A percentile compares a stretch with the other conserved stretches of the same genome.
These are phyloP conservation scores for Excalfactoria chinensis DNA, from an alignment of 2,113 vertebrate genomes.

Conservation along the genomic window DNA sequence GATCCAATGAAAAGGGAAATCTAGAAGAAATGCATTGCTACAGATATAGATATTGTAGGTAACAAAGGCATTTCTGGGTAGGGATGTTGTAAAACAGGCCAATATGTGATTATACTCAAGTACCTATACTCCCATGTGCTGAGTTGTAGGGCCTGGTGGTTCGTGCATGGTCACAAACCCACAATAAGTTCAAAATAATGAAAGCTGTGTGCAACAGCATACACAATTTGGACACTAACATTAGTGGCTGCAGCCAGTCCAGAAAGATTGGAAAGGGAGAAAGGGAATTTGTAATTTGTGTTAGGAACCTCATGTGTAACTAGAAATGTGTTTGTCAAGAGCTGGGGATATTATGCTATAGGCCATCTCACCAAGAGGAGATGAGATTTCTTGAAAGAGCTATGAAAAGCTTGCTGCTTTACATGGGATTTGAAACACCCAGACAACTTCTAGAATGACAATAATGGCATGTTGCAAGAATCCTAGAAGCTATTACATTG, in stretches of 20 bases:
- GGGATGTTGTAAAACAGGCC: not conserved
- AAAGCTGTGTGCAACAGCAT: accelerated
- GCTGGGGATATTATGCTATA: not conserved
- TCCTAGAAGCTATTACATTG: not conserved
- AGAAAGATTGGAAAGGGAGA: not conserved
- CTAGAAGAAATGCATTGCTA: not conserved
- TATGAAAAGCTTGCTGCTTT: not conserved
- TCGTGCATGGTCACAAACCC: not conserved
- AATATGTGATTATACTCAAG: not conserved
- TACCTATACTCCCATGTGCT: not conserved
- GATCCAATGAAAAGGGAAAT: not conserved
- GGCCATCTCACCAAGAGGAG: not conserved
- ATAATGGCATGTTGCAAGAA: not conserved
- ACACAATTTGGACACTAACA: not conserved
- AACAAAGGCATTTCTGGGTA: not conserved
- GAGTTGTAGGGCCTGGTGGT: not conserved
- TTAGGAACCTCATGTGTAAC: not conserved
- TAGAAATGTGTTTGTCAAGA: not conserved
- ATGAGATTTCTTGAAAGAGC: not conserved
- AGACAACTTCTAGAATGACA: not conserved
- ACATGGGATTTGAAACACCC: not conserved
- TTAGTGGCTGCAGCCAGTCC: not conserved
- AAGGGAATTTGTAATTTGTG: not conserved
- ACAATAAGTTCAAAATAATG: not conserved
- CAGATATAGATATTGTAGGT: not conserved